These are phyloP conservation scores for Eristalis tenax DNA, from an alignment of 2,888 invertebrate species.

Conservation along the genomic window DNA sequence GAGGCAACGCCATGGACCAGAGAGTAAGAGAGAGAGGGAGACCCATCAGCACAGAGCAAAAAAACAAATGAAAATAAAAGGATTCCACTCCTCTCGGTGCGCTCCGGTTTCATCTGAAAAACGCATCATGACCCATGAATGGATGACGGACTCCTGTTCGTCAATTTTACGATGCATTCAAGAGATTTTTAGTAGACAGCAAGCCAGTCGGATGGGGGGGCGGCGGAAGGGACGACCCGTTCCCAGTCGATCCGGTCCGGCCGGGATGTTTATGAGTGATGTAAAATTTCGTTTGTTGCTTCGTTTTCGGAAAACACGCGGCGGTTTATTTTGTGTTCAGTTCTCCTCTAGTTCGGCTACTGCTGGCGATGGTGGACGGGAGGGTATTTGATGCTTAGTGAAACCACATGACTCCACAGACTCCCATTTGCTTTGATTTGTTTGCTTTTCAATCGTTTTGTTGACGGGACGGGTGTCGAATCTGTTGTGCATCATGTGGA, in stretches of 20 bases:
- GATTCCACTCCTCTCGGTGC: slow-evolving; percentile 47
- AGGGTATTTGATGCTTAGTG: slow-evolving; percentile 10
- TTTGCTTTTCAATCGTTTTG: slow-evolving; percentile 49
- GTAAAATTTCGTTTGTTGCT: slow-evolving; percentile 58
- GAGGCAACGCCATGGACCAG: too few relatives aligned
- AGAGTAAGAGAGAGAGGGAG: neutral
- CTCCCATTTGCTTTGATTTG: slow-evolving; percentile 16
- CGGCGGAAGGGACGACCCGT: neutral
- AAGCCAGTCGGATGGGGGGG: slow-evolving; percentile 35
- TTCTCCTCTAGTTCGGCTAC: neutral
- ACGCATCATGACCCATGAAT: slow-evolving; percentile 46
- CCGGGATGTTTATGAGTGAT: slow-evolving; percentile 55
- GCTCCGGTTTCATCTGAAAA: slow-evolving; percentile 50
- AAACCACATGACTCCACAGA: slow-evolving; percentile 30
- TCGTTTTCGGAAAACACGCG: slow-evolving; percentile 43
- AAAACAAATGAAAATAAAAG: slow-evolving; percentile 47
- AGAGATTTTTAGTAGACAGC: slow-evolving; percentile 63
- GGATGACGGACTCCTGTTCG: slow-evolving; percentile 58
- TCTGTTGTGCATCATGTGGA: neutral
- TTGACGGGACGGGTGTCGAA: slow-evolving; percentile 16
- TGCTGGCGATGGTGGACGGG: neutral
- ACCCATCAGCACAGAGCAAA: slow-evolving; percentile 2
- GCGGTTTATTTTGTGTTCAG: slow-evolving; percentile 34
- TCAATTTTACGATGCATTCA: slow-evolving; percentile 66
- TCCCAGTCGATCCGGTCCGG: slow-evolving; percentile 20